These are phyloP conservation scores for Polypedilum pembai DNA, from an alignment of 1,140 invertebrate species.

Conservation along the genomic window DNA sequence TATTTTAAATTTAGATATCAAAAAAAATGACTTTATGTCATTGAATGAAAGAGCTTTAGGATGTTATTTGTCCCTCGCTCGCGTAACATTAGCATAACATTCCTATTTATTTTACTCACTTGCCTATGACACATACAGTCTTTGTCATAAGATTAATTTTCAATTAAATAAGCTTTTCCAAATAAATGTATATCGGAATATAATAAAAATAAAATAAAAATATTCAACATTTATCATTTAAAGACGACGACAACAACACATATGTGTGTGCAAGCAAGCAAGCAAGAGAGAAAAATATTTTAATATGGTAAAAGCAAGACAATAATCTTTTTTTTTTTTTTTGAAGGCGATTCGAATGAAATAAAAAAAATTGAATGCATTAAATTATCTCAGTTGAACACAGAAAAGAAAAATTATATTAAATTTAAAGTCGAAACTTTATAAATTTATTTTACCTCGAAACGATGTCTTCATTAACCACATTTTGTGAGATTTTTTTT, in stretches of 20 bases:
- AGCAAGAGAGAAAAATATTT: background rate
- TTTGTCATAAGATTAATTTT: slow-evolving; percentile 7
- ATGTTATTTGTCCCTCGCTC: background rate
- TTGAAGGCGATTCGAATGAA: slow-evolving; percentile 10
- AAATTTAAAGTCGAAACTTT: background rate
- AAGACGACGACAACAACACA: background rate
- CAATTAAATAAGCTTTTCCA: background rate
- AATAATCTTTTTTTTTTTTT: slow-evolving; percentile 8
- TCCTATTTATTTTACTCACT: slow-evolving; percentile 18
- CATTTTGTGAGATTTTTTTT: slow-evolving; percentile 5
- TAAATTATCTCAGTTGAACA: background rate
- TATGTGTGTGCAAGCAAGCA: background rate
- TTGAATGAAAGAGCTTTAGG: background rate
- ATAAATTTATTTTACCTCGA: slow-evolving; percentile 19
- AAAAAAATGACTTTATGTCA: background rate
- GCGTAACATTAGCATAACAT: slow-evolving; percentile 3
- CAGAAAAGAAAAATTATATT: background rate
- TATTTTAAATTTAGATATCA: background rate
- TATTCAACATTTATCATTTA: slow-evolving; percentile 1
- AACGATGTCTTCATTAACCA: slow-evolving; percentile 17
- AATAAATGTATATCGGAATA: no score
- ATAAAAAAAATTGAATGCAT: slow-evolving; percentile 19
- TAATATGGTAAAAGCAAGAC: background rate
- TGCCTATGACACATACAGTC: background rate
- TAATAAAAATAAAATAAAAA: background rate